A percentile compares a stretch with the other conserved stretches of the same genome.
Evolutionary conservation across 2,113 vertebrate species (phyloP).

Genomic region (human (Homo sapiens)): GRCh38 chr3:60259501-60260000

Average conservation of each 20-base stretch:
- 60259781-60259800: not conserved
- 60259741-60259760: not conserved
- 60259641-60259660: conserved; percentile 44
- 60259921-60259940: not conserved
- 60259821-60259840: not conserved
- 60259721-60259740: not conserved
- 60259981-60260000: not conserved
- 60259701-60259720: not conserved
- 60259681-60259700: conserved; percentile 50
- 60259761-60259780: not conserved
- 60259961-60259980: rapidly evolving
- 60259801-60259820: not conserved
- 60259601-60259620: conserved; percentile 51
- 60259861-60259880: not conserved
- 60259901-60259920: not conserved
- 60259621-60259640: conserved; percentile 30
- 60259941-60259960: not conserved
- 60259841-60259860: not conserved
- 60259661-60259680: conserved; percentile 5
- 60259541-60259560: conserved; percentile 11
- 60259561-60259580: conserved; percentile 19
- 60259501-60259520: not conserved
- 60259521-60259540: not conserved
- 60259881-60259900: not conserved
- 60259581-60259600: conserved; percentile 54